A percentile compares a stretch with the other conserved stretches of the same genome.
Evolutionary conservation across 2,888 invertebrate species (phyloP).

Genomic region (Oligia latruncula): DNA sequence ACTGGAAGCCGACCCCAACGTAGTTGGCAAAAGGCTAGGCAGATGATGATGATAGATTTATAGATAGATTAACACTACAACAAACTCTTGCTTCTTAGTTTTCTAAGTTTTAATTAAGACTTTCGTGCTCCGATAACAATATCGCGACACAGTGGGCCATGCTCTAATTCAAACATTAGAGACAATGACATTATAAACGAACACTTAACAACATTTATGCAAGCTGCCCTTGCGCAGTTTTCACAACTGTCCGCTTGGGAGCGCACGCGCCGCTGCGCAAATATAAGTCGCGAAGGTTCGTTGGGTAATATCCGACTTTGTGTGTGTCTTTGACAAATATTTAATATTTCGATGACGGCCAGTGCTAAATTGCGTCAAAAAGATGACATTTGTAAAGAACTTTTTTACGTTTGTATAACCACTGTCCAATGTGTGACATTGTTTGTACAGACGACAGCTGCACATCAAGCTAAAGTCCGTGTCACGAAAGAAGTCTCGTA

Average conservation of each 20-base stretch:
- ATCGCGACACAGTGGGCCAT: background rate
- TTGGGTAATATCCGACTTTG: constrained; percentile 53
- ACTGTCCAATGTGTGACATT: background rate
- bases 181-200: constrained; percentile 43
- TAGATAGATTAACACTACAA: no score
- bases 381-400: background rate
- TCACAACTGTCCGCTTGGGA: constrained; percentile 56
- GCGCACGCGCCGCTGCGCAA: constrained; percentile 51
- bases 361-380: constrained; percentile 19
- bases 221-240: constrained; percentile 62
- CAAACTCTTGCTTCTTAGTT: background rate
- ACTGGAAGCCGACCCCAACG: no score
- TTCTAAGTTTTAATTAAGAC: background rate
- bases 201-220: constrained; percentile 35
- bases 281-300: constrained; percentile 43
- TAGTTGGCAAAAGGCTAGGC: no score
- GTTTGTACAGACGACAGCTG: background rate
- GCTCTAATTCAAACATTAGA: constrained; percentile 37
- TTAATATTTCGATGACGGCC: constrained; percentile 21
- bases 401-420: background rate
- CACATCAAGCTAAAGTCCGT: no score
- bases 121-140: background rate
- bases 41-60: no score
- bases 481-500: no score
- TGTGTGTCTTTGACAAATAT: constrained; percentile 42